Evolutionary conservation across 2,888 invertebrate genomes (phyloP), one percentile per base, ranked within the genome.

Genomic region (Pelosia muscerda): DNA sequence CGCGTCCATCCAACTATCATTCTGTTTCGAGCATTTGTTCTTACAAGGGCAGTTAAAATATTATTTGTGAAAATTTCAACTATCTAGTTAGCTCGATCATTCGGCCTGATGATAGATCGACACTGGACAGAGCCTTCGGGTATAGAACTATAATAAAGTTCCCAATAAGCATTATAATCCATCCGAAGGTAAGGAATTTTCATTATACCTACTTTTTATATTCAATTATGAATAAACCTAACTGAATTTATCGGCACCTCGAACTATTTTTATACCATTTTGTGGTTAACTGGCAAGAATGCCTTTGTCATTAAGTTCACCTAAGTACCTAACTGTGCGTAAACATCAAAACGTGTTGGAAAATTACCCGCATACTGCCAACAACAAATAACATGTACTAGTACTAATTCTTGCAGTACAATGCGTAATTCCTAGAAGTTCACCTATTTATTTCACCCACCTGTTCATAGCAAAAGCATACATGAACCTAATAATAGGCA

Each of bases 401-500:
- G 19, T 42, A 19, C 11, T 15, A 19, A 42, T 42, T 13, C 42
- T 42, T 42, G 42, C 19, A 42, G 42, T 19, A 6, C 6, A 6
- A 38, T 13, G 15, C 0, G 38, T 19, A 6, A 42, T 42, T 42
- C 19, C 5, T 6, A n/a, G n/a, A n/a, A n/a, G 9, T 6, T 38
- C 2, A 15, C 34, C 1, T 11, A 13, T 34, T 1, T 38, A 13
- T 38, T 38, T 15, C 28, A 81, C 89, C 88, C 81, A 97, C 97
- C 97, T 96, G 92, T 99, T 99, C 77, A 99, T 95, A 34, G 99
- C 99, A 92, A 99, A 99, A 2, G 99, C 99, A 91, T 99, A 99
- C 81, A 98, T 96, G 90, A 98, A 98, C 89, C 97, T 96, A 85
- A 99, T 98, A 75, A 98, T 97, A 22, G 98, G 97, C 72, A 98